These are phyloP conservation scores for Cosmia pyralina DNA, from an alignment of 2,888 invertebrate genomes.

Conservation along the genomic window DNA sequence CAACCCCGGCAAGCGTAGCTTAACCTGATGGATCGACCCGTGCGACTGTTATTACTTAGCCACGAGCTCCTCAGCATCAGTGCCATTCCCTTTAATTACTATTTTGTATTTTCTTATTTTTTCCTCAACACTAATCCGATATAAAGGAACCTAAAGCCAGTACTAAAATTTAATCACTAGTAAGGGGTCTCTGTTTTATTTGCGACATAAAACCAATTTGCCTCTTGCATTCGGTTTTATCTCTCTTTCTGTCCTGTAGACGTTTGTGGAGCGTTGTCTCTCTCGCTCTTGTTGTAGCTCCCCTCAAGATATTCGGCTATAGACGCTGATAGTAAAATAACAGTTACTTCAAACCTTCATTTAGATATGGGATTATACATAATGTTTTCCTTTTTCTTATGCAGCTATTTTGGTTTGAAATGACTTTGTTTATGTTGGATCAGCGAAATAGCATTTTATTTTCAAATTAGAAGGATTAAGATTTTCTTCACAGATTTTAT, in stretches of 20 bases:
- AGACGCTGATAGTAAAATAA: slow-evolving; percentile 66
- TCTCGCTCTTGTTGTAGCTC: slow-evolving; percentile 30
- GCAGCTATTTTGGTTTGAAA: slow-evolving; percentile 22
- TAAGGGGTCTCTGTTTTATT: slow-evolving; percentile 69
- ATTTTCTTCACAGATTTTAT: neutral
- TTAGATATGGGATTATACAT: slow-evolving; percentile 63
- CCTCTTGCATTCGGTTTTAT: slow-evolving; percentile 45
- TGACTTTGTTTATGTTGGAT: neutral
- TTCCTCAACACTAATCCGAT: slow-evolving; percentile 53
- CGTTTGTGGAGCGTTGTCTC: slow-evolving; percentile 26
- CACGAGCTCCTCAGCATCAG: no score
- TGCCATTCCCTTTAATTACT: slow-evolving; percentile 40
- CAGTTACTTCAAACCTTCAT: slow-evolving; percentile 67
- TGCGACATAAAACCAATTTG: slow-evolving; percentile 66
- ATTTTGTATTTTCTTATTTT: slow-evolving; percentile 42
- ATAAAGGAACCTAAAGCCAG: slow-evolving; percentile 64
- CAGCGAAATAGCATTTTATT: neutral
- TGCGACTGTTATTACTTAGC: no score
- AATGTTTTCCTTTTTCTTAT: slow-evolving; percentile 45
- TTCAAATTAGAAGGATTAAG: neutral
- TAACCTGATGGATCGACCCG: no score
- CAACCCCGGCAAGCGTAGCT: no score
- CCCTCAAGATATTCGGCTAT: slow-evolving; percentile 55
- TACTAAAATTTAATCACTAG: slow-evolving; percentile 70
- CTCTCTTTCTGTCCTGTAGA: slow-evolving; percentile 27